These are phyloP conservation scores for Squalus acanthias DNA, from an alignment of 2,797 vertebrate genomes.

Conservation along the genomic window DNA sequence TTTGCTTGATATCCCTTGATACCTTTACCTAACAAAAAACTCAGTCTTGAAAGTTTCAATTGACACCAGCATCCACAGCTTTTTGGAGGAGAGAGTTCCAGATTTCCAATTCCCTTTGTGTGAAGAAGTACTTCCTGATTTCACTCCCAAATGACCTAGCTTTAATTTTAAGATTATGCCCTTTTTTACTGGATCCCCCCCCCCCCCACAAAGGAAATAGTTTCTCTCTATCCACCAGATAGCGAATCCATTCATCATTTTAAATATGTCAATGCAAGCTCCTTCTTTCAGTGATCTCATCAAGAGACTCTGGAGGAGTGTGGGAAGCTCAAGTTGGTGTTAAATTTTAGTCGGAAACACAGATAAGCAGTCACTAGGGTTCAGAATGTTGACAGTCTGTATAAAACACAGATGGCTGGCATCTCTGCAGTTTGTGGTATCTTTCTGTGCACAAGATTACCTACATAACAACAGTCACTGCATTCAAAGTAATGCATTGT, in stretches of 20 bases:
- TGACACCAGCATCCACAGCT: background rate
- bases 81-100: background rate
- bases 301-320: background rate
- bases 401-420: background rate
- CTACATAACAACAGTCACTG: too few relatives aligned
- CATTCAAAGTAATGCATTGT: too few relatives aligned
- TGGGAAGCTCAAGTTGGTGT: background rate
- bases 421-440: background rate
- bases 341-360: background rate
- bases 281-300: background rate
- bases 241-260: background rate
- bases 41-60: background rate
- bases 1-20: background rate
- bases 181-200: background rate
- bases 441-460: too few relatives aligned
- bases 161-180: background rate
- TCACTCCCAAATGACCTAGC: background rate
- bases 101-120: background rate
- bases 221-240: background rate
- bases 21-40: background rate
- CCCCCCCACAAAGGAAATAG: background rate
- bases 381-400: background rate
- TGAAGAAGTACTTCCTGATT: too few relatives aligned
- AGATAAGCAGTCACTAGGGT: background rate
- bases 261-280: background rate